Base-by-base conservation (phyloP, 2,797 vertebrate genomes). In the Passerculus sandwichensis region DNA sequence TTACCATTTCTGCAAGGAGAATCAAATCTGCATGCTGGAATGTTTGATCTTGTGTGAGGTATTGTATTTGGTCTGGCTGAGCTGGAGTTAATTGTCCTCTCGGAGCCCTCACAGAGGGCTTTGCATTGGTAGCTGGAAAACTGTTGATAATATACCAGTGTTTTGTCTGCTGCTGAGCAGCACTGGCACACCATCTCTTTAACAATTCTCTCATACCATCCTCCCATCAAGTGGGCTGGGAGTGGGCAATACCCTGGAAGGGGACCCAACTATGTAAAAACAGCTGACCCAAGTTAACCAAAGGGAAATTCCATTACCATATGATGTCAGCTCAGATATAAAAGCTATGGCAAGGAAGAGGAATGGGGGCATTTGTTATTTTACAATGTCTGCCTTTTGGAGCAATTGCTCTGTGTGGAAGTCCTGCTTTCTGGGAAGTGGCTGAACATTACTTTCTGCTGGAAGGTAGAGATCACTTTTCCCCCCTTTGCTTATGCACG, bases 401-500 rank as follows among this genome's bases (percentile, higher is more conserved):
- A 70, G 11, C 36, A 81, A 21, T 23, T 0, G 0, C 29, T 69
- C 15, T 29, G 8, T 29, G 36, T 48, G 20, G 36, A 60, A 60
- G 30, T 42, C 45, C 15, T 80, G 13, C 77, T 34, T 57, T 48
- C 34, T 59, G 53, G 42, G 64, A 59, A 67, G 44, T n/a, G 44
- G 19, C 34, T 79, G 23, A 57, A 57, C 26, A 17, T 57, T 57
- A 40, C 29, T 48, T 11, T 57, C 44, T 79, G 34, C 36, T 67
- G 34, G 34, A 20, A 29, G 13, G 15, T 23, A 59, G 53, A 48
- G 29, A 59, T 57, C 1, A 9, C 13, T 30, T 16, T 29, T 11
- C 16, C 10, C 26, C 15, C 15, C 23, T 34, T 80, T 29, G 44
- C 45, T 69, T 42, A 69, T 6, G 3, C 1, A 1, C 1, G 2